Conservation (phyloP, 2,888 invertebrate genomes). For the Xylocampa areola region DNA sequence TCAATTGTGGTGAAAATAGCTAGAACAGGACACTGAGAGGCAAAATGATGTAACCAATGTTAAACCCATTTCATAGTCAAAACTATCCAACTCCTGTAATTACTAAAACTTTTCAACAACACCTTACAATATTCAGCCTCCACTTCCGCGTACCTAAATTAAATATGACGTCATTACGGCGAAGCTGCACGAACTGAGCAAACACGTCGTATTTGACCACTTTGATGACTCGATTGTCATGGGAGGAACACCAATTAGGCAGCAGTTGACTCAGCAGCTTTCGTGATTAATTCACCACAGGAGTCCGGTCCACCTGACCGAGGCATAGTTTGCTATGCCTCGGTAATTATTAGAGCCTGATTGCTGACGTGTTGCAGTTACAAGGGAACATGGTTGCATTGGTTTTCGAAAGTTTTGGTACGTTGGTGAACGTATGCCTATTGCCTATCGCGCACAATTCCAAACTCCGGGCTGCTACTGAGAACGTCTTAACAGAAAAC, state of each 20-base stretch:
- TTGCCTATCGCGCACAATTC: too few species aligned
- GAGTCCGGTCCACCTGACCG: conserved; percentile 63
- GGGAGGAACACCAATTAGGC: conserved; percentile 71
- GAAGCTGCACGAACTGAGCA: conserved; percentile 33
- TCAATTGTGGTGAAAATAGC: too few species aligned
- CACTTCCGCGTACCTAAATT: conserved; percentile 22
- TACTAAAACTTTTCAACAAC: conserved; percentile 9
- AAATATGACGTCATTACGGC: conserved; percentile 49
- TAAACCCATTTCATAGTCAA: neutral
- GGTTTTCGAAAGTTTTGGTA: conserved; percentile 19
- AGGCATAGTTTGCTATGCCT: conserved; percentile 68
- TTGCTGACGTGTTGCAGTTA: conserved; percentile 52
- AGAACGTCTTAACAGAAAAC: too few species aligned
- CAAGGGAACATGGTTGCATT: conserved; percentile 16
- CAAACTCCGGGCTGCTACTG: too few species aligned
- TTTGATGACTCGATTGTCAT: conserved; percentile 71
- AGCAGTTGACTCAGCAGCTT: conserved; percentile 73
- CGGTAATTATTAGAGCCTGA: conserved; percentile 67
- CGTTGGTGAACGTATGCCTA: too few species aligned
- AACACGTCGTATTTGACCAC: conserved; percentile 61
- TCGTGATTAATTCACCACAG: conserved; percentile 77
- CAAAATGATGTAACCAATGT: neutral
- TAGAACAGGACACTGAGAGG: too few species aligned
- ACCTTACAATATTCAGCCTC: conserved; percentile 14
- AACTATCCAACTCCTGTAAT: neutral